phyloP scores from a whole-genome alignment of 2,888 invertebrate species.

The Leptinotarsa rubiginosa region DNA sequence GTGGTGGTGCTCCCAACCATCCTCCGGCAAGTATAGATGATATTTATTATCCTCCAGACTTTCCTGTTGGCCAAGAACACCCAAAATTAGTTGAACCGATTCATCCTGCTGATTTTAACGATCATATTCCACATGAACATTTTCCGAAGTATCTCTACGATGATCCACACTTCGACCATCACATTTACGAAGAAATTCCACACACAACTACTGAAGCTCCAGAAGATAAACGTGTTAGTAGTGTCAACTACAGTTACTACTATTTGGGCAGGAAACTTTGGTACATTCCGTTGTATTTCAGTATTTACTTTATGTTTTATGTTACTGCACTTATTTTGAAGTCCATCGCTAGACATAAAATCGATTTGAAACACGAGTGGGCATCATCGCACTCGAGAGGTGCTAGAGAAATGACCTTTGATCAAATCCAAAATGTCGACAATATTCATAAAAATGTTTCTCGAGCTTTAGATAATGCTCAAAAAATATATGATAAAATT shows the following conservation, averaged over 20 bases:
- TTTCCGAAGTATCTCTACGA: conserved; percentile 64
- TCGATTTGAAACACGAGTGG: conserved; percentile 72
- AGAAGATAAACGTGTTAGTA: conserved; percentile 72
- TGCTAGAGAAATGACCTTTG: conserved; percentile 47
- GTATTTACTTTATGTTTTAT: conserved; percentile 78
- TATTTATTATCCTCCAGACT: conserved; percentile 52
- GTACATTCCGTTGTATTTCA: conserved; percentile 81
- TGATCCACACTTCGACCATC: conserved; percentile 61
- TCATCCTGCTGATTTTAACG: conserved; percentile 51
- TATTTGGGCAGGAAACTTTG: conserved; percentile 80
- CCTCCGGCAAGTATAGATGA: conserved; percentile 52
- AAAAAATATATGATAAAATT: conserved; percentile 51
- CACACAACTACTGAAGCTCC: conserved; percentile 67
- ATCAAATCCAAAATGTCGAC: conserved; percentile 41
- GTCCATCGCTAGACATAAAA: conserved; percentile 79
- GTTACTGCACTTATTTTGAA: conserved; percentile 79
- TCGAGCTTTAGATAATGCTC: conserved; percentile 48
- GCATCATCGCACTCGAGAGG: conserved; percentile 48
- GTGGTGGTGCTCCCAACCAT: conserved; percentile 47
- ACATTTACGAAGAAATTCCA: conserved; percentile 63
- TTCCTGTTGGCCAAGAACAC: conserved; percentile 42
- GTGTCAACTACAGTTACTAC: conserved; percentile 77
- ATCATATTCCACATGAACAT: conserved; percentile 57
- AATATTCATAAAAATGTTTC: conserved; percentile 56
- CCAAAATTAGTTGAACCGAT: conserved; percentile 19